Evolutionary conservation across 2,888 invertebrate genomes (phyloP).

Genomic region (Troilus luridus): DNA sequence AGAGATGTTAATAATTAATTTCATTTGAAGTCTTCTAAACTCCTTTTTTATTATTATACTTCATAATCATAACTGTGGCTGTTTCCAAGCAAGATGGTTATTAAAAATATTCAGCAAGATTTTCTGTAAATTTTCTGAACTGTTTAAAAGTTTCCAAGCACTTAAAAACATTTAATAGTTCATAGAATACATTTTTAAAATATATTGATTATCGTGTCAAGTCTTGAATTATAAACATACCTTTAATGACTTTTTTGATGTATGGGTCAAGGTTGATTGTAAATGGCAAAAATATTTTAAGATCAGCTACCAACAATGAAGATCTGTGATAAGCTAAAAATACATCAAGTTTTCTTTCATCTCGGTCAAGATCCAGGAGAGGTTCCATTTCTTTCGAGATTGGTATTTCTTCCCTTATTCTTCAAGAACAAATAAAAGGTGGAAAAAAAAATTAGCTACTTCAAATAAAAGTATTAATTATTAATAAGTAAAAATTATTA

Average conservation of each 20-base stretch:
- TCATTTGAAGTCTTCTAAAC: too few relatives aligned
- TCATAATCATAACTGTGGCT: too few relatives aligned
- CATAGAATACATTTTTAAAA: too few relatives aligned
- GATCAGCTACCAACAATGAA: conserved; percentile 86
- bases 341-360: conserved; percentile 94
- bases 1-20: too few relatives aligned
- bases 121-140: background rate
- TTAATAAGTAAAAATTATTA: background rate
- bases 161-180: background rate
- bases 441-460: background rate
- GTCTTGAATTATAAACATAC: conserved; percentile 70
- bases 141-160: background rate
- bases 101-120: background rate
- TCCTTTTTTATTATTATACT: too few relatives aligned
- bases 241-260: conserved; percentile 96
- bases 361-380: conserved; percentile 91
- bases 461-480: too few relatives aligned
- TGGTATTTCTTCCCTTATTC: conserved; percentile 86
- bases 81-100: background rate
- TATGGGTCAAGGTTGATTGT: conserved; percentile 99
- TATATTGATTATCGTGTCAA: background rate
- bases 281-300: conserved; percentile 96
- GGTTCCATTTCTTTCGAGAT: conserved; percentile 90
- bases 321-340: conserved; percentile 91
- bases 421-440: conserved; percentile 67